A percentile compares a stretch with the other conserved stretches of the same genome.
Conservation (phyloP, 1,140 invertebrate genomes). For the Odontomachus brunneus region DNA sequence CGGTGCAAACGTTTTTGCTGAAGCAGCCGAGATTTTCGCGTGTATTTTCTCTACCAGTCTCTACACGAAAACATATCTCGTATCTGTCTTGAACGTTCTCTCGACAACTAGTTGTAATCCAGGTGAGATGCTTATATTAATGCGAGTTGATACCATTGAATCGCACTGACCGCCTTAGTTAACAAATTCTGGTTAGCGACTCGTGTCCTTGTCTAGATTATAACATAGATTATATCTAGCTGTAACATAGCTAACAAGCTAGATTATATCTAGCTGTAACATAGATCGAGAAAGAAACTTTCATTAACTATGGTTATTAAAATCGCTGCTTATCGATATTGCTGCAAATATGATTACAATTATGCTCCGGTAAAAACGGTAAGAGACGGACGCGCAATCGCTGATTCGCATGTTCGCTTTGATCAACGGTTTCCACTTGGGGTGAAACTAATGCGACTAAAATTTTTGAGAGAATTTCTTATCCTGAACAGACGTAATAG, state of each 20-base stretch:
- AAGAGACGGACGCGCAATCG: background rate
- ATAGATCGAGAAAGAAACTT: slow-evolving; percentile 55
- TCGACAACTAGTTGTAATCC: slow-evolving; percentile 25
- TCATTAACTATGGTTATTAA: slow-evolving; percentile 32
- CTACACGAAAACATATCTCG: background rate
- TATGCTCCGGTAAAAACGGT: slow-evolving; percentile 2
- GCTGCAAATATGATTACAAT: slow-evolving; percentile 1
- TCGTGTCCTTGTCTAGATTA: slow-evolving; percentile 53
- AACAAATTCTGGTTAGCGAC: slow-evolving; percentile 50
- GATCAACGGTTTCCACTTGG: background rate
- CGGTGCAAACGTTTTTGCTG: no score
- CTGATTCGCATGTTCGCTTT: no score
- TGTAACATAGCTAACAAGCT: slow-evolving; percentile 53
- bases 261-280: slow-evolving; percentile 45
- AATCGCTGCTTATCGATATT: background rate
- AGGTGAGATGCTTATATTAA: slow-evolving; percentile 19
- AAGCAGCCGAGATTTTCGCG: background rate
- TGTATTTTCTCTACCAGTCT: slow-evolving; percentile 16
- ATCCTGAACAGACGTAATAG: background rate
- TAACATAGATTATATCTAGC: slow-evolving; percentile 41
- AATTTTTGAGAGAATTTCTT: background rate
- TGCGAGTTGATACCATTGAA: slow-evolving; percentile 44
- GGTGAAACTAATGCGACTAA: background rate
- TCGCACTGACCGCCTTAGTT: slow-evolving; percentile 37
- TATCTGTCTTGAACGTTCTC: background rate